phyloP scores from a whole-genome alignment of 2,888 invertebrate species.

The Amaurobius ferox region DNA sequence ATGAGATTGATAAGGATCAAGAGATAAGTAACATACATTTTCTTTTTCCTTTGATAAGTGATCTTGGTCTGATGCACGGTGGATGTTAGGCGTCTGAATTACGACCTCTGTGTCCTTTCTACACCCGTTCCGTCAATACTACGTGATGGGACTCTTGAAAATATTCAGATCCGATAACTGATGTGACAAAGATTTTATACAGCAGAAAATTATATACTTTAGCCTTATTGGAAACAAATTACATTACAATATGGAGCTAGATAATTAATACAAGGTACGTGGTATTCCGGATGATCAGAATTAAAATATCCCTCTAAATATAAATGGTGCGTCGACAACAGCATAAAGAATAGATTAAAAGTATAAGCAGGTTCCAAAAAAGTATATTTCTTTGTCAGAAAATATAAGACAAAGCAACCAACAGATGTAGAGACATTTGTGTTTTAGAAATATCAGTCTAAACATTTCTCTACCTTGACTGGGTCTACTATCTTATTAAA shows the following conservation, averaged over 20 bases:
- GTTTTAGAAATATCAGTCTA: no score
- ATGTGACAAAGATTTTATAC: not conserved
- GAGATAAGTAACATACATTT: not conserved
- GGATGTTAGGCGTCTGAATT: not conserved
- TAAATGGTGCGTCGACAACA: no score
- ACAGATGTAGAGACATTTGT: no score
- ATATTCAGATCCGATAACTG: not conserved
- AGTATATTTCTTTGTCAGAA: no score
- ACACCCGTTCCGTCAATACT: not conserved
- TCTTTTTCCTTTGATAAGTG: not conserved
- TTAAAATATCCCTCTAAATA: no score
- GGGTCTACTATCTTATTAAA: no score
- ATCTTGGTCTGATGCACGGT: not conserved
- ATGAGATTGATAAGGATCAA: not conserved
- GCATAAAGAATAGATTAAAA: no score
- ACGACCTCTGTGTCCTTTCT: not conserved
- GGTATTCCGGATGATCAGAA: no score
- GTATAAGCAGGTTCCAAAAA: no score
- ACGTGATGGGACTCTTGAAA: not conserved
- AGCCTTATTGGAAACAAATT: not conserved
- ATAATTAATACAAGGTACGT: no score
- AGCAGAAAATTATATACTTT: not conserved
- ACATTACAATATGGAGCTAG: not conserved
- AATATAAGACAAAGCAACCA: no score
- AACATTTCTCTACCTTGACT: no score